These are phyloP conservation scores for Drosophila nasuta DNA, from an alignment of 1,140 invertebrate species.

Conservation along the genomic window DNA sequence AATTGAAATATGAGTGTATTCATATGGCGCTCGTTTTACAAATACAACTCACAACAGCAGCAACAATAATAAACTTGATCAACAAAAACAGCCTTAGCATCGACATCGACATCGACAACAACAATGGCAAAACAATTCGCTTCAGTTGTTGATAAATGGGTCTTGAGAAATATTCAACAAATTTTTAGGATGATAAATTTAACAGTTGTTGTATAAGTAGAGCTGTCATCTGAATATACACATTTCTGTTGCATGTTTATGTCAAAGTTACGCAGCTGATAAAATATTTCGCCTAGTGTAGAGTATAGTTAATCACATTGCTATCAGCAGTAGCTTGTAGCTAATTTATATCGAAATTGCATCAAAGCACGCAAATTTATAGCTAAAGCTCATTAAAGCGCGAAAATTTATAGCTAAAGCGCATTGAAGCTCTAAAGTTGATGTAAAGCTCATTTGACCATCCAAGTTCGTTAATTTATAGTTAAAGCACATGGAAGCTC, in stretches of 20 bases:
- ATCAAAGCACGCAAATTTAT: not conserved
- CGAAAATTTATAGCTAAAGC: too few species aligned
- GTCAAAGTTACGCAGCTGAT: not conserved
- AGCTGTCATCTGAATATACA: conserved; percentile 7
- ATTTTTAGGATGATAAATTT: conserved; percentile 43
- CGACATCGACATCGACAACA: not conserved
- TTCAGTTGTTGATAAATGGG: conserved; percentile 45
- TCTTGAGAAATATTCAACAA: conserved; percentile 40
- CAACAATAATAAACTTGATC: not conserved
- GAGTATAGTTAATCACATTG: conserved; percentile 1
- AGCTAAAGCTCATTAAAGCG: too few species aligned
- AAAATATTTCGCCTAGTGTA: not conserved
- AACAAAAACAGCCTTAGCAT: conserved; percentile 9
- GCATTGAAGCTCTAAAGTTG: too few species aligned
- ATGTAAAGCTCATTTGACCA: too few species aligned
- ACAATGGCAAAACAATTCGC: conserved; percentile 25
- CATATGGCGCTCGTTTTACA: conserved; percentile 7
- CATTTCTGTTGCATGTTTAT: conserved; percentile 16
- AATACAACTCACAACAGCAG: not conserved
- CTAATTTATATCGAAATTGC: not conserved
- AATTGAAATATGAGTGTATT: conserved; percentile 56
- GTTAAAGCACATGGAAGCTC: too few species aligned
- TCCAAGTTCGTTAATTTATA: too few species aligned
- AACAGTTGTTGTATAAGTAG: conserved; percentile 2
- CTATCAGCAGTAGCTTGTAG: not conserved